Conservation (phyloP, 2,888 invertebrate genomes). For the Sinelater perroti region DNA sequence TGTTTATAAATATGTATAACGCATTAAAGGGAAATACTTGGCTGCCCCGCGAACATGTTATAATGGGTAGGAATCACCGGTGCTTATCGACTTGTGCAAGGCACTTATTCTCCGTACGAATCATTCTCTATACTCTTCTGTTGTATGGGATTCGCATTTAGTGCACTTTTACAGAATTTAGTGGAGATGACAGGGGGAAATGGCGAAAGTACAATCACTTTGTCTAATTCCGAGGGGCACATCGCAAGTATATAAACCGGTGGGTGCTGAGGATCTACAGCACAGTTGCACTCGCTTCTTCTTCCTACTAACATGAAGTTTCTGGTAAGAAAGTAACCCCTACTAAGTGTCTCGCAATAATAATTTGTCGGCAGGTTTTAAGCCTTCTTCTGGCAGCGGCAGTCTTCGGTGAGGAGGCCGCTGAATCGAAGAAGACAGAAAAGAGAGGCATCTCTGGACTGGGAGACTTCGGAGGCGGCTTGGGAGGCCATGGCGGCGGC, state of each 20-base stretch:
- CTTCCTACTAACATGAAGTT: constrained; percentile 28
- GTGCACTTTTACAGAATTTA: constrained; percentile 19
- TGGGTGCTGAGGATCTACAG: constrained; percentile 3
- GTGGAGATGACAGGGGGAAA: constrained; percentile 29
- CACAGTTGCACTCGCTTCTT: constrained; percentile 28
- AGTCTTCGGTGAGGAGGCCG: constrained; percentile 37
- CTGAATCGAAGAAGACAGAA: constrained; percentile 22
- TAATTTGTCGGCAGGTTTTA: constrained; percentile 14
- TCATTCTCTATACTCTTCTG: constrained; percentile 19
- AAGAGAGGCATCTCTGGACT: constrained; percentile 28
- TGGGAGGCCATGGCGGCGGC: constrained; percentile 41
- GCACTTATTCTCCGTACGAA: constrained; percentile 15
- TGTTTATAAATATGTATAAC: constrained; percentile 2
- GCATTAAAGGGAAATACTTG: constrained; percentile 9
- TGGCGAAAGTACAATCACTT: constrained; percentile 28
- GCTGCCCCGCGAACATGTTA: constrained; percentile 1
- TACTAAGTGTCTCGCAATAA: constrained; percentile 1
- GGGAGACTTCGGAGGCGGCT: constrained; percentile 31
- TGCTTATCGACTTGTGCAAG: constrained; percentile 32
- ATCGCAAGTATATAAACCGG: constrained; percentile 29
- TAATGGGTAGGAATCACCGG: constrained; percentile 13
- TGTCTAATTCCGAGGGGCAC: constrained; percentile 24
- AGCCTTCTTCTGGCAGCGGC: constrained; percentile 26
- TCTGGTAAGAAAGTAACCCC: constrained; percentile 24
- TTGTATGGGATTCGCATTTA: constrained; percentile 14